These are phyloP conservation scores for Pyrocoelia pectoralis DNA, from an alignment of 2,888 invertebrate genomes.

Conservation along the genomic window DNA sequence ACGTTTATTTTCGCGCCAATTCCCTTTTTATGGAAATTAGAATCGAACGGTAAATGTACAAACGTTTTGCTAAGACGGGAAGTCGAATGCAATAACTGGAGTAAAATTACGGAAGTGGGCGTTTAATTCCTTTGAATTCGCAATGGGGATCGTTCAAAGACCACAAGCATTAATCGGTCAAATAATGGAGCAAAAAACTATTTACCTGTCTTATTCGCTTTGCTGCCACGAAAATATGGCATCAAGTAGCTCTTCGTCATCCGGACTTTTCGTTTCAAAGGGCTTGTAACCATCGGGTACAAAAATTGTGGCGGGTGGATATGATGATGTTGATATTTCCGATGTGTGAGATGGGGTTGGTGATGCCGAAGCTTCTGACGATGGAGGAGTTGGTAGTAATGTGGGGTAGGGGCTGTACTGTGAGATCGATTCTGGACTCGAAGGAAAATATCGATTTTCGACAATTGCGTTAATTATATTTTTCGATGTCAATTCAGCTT, in stretches of 20 bases:
- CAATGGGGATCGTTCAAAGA: neutral
- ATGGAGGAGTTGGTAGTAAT: constrained; percentile 62
- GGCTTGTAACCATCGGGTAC: constrained; percentile 72
- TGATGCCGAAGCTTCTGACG: constrained; percentile 74
- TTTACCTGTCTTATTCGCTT: constrained; percentile 45
- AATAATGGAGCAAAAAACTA: neutral
- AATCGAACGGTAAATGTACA: neutral
- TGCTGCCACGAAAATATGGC: constrained; percentile 87
- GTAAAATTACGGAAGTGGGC: constrained; percentile 23
- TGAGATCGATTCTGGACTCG: constrained; percentile 57
- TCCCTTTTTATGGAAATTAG: neutral
- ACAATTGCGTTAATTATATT: constrained; percentile 15
- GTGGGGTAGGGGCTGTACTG: constrained; percentile 54
- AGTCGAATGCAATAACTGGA: constrained; percentile 12
- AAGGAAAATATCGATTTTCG: constrained; percentile 51
- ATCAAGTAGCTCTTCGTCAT: constrained; percentile 89
- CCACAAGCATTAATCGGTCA: neutral
- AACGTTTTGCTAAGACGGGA: neutral
- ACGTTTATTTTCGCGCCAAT: constrained; percentile 21
- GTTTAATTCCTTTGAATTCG: neutral
- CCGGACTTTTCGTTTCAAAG: constrained; percentile 85
- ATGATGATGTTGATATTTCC: constrained; percentile 68
- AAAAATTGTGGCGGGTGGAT: constrained; percentile 59
- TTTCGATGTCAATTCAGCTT: constrained; percentile 11
- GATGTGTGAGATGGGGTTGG: constrained; percentile 78